Conservation (phyloP, 2,113 vertebrate species). For the Triplophysa siluroides region DNA sequence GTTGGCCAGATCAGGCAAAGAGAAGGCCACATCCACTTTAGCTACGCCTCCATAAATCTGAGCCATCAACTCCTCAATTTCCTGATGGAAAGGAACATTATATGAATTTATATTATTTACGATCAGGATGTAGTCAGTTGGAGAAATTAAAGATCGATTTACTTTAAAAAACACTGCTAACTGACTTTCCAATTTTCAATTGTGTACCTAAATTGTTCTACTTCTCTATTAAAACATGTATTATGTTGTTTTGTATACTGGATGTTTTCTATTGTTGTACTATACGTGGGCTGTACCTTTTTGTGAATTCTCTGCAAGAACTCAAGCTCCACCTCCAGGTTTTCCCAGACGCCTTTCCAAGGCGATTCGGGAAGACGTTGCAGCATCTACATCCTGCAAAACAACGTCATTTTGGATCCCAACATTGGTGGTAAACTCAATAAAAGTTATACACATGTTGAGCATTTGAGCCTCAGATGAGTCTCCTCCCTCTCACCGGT, state of each 20-base stretch:
- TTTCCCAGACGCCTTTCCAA: slow-evolving; percentile 72
- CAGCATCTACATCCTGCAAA: slow-evolving; percentile 66
- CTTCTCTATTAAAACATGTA: neutral
- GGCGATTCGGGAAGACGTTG: slow-evolving; percentile 65
- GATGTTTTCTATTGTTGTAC: neutral
- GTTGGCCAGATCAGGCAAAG: slow-evolving; percentile 76
- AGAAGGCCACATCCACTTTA: slow-evolving; percentile 69
- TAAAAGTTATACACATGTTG: neutral
- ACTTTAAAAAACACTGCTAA: neutral
- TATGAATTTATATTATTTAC: neutral
- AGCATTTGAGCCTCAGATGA: neutral
- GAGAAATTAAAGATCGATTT: neutral
- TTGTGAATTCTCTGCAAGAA: slow-evolving; percentile 76
- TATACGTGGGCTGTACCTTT: slow-evolving; percentile 64
- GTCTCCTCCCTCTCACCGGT: slow-evolving; percentile 63
- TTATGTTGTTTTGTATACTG: neutral
- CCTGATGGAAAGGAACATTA: slow-evolving; percentile 62
- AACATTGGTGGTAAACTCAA: neutral
- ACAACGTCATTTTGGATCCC: neutral
- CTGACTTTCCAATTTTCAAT: too few species aligned
- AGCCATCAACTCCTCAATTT: slow-evolving; percentile 77
- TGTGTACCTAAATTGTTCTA: too few species aligned
- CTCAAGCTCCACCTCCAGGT: slow-evolving; percentile 69
- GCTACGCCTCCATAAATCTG: slow-evolving; percentile 69
- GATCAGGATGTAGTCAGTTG: neutral